Percentiles rank a stretch among this genome's conserved stretches.
phyloP scores from a whole-genome alignment of 2,113 vertebrate species.

The Gnathonemus longibarbis region DNA sequence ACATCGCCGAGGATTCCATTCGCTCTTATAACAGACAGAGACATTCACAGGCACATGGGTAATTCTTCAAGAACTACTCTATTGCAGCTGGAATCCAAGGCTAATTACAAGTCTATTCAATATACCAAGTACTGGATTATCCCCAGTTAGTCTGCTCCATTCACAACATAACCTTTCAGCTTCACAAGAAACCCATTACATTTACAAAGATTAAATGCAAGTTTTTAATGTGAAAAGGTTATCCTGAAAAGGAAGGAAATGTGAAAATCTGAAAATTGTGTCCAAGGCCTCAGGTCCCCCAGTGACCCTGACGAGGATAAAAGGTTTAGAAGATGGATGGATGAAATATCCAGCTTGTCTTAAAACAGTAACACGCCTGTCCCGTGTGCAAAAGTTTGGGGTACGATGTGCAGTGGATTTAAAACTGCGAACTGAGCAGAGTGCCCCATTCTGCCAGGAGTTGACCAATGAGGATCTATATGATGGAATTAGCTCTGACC shows the following conservation, averaged over 20 bases:
- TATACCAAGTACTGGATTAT: neutral
- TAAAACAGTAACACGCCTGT: neutral
- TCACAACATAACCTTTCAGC: neutral
- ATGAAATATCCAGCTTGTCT: neutral
- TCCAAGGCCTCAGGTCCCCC: neutral
- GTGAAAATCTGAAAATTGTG: neutral
- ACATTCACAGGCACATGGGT: neutral
- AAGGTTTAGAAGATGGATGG: neutral
- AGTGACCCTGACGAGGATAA: neutral
- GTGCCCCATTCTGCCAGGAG: neutral
- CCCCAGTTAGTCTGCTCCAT: neutral
- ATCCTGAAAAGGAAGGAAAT: neutral
- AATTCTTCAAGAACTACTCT: neutral
- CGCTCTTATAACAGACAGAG: neutral
- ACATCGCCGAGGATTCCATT: neutral
- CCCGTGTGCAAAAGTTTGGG: neutral
- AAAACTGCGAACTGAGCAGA: constrained; percentile 5
- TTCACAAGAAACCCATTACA: neutral
- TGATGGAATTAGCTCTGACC: constrained; percentile 51
- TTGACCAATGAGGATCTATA: neutral
- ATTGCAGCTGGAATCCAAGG: neutral
- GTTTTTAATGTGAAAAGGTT: neutral
- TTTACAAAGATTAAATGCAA: neutral
- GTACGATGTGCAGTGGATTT: neutral
- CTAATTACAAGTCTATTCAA: neutral